These are phyloP conservation scores for Theocolax elegans DNA, from an alignment of 1,140 invertebrate genomes.

Conservation along the genomic window DNA sequence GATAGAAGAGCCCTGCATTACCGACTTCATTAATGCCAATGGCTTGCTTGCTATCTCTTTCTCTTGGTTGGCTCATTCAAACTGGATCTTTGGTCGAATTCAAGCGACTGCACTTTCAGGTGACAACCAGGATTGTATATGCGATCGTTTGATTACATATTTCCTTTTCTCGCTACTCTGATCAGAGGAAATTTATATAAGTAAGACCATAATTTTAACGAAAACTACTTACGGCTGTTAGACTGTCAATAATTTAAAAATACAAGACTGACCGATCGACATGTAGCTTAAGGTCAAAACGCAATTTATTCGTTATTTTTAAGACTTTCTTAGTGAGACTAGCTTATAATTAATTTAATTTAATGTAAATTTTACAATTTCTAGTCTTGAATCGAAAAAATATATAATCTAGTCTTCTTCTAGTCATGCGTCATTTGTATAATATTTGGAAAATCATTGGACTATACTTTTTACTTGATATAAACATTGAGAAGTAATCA, in stretches of 20 bases:
- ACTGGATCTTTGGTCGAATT: background rate
- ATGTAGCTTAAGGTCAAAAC: slow-evolving; percentile 1
- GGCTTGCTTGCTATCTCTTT: background rate
- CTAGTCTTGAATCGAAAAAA: slow-evolving; percentile 37
- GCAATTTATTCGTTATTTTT: slow-evolving; percentile 9
- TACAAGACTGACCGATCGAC: slow-evolving; percentile 11
- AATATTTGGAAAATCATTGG: too few species aligned
- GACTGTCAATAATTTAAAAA: slow-evolving; percentile 15
- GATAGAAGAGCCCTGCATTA: too few species aligned
- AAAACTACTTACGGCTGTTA: background rate
- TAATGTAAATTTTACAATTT: slow-evolving; percentile 32
- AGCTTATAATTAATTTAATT: slow-evolving; percentile 9
- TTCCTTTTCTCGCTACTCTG: background rate
- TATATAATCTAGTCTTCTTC: slow-evolving; percentile 32
- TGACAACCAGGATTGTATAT: slow-evolving; percentile 2
- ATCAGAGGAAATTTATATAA: too few species aligned
- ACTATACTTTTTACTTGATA: too few species aligned
- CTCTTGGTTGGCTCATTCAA: background rate
- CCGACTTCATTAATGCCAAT: background rate
- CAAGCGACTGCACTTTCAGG: background rate
- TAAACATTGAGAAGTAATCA: too few species aligned
- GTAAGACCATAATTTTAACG: background rate
- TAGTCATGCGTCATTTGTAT: slow-evolving; percentile 19
- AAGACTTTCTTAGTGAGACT: slow-evolving; percentile 34
- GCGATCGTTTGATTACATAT: background rate